phyloP scores from a whole-genome alignment of 1,140 invertebrate species.

The Drosophila pandora region DNA sequence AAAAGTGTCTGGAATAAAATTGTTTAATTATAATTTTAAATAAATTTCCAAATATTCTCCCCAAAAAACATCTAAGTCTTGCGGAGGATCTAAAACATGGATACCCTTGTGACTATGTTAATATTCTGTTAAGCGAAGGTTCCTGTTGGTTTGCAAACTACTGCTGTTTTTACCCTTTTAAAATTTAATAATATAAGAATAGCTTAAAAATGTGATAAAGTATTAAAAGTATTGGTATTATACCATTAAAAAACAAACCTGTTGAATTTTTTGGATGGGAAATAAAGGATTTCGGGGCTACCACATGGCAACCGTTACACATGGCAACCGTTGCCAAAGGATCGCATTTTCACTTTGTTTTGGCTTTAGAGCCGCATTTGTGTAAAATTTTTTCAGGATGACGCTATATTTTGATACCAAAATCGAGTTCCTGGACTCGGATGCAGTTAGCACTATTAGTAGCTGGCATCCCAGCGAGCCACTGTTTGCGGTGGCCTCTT shows the following conservation, averaged over 20 bases:
- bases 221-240: background rate
- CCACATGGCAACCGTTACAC: background rate
- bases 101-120: too few relatives aligned
- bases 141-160: too few relatives aligned
- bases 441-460: conserved; percentile 89
- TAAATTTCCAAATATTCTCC: too few relatives aligned
- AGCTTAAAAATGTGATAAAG: background rate
- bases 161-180: too few relatives aligned
- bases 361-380: conserved; percentile 2
- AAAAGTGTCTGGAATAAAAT: too few relatives aligned
- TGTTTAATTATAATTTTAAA: too few relatives aligned
- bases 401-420: conserved; percentile 91
- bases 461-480: conserved; percentile 92
- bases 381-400: conserved; percentile 84
- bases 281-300: background rate
- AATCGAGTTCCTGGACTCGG: conserved; percentile 88
- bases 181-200: too few relatives aligned
- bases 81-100: too few relatives aligned
- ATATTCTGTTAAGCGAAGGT: too few relatives aligned
- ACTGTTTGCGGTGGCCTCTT: conserved; percentile 93
- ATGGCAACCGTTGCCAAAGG: conserved; percentile 50
- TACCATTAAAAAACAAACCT: background rate
- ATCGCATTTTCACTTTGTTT: conserved; percentile 34
- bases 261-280: background rate
- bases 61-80: too few relatives aligned